Base-by-base conservation (phyloP, 2,797 vertebrate genomes). In the Amazona ochrocephala region DNA sequence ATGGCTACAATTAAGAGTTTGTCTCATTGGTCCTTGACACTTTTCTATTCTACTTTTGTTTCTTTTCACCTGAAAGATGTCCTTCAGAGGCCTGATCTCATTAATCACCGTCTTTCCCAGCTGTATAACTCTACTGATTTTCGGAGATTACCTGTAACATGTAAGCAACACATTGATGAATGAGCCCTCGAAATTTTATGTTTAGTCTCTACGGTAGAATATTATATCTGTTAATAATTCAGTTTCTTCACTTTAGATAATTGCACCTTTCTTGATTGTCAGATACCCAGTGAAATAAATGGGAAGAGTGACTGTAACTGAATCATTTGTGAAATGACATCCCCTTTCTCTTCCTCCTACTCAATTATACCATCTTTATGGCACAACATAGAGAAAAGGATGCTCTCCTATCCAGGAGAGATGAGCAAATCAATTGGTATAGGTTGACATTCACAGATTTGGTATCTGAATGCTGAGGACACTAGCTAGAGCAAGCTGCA, bases 241-340 rank as follows among this genome's bases (percentile, higher is more conserved):
- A 23, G 30, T 80, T 89, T 81, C 87, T 92, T 93, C 72, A 26
- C 72, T 93, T 92, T 42, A 94, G 75, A 83, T 96, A 96, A 96
- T 93, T 95, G 58, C 58, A 87, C 30, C 78, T 89, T 85, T 93
- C 87, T 68, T 68, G 65, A 61, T 87, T 94, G 91, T 91, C 91
- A 96, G 84, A 73, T 74, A 82, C 37, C 82, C 61, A 17, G 65
- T 44, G 89, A 93, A 92, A 65, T 92, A 94, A 84, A 47, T 65
- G 75, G 45, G 68, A 83, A 87, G 72, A 92, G 77, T 66, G n/a
- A 53, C 72, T 84, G 48, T 67, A 68, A 37, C 53, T 48, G 92
- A 92, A 66, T 83, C 20, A 44, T 58, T 68, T 62, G 53, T 85
- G 72, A 90, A 89, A 91, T 83, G 45, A 75, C 67, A 93, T 72